Evolutionary conservation across 2,797 vertebrate genomes (phyloP), one percentile per base, ranked within the genome.

Genomic region (Nothura maculosa): DNA sequence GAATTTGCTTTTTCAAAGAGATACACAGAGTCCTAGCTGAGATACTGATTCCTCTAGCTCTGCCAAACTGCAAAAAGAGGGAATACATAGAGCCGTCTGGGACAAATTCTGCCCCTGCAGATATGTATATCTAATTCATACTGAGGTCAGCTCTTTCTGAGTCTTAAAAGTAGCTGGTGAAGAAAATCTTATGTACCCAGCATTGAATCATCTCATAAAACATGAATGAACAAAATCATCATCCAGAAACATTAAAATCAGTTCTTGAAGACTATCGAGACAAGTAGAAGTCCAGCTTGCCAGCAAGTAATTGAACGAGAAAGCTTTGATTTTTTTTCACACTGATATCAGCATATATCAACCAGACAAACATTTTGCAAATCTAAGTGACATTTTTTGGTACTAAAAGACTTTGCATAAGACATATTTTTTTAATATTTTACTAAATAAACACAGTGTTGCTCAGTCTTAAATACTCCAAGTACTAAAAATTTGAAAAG

Each of bases 401-500:
- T 55, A 32, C 20, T n/a, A 68, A 83, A 82, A 84, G 21, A 15
- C 19, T 60, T 34, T 24, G 20, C 6, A 74, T 42, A 40, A 63
- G 63, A 64, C 2, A 63, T 38, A 38, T 38, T 58, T 73, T 20
- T 47, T 81, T 70, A 60, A 2, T 27, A 54, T 57, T 76, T 87
- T 74, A 45, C 64, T 74, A 73, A 64, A 47, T n/a, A 76, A 79
- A 7, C 18, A 18, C 5, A 60, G 7, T 50, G 12, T 20, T 86
- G 2, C 11, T 70, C 30, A 50, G 7, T 77, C 48, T 50, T 82
- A 86, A 91, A 55, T 61, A 89, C 3, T 74, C 24, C 27, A 78
- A 80, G 6, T 6, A 85, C 43, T 62, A 91, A 50, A 93, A 91
- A 66, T 89, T 92, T 78, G 81, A 94, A 85, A 93, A 87, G 85